Conservation (phyloP, 2,797 vertebrate species). For the Acridotheres tristis region DNA sequence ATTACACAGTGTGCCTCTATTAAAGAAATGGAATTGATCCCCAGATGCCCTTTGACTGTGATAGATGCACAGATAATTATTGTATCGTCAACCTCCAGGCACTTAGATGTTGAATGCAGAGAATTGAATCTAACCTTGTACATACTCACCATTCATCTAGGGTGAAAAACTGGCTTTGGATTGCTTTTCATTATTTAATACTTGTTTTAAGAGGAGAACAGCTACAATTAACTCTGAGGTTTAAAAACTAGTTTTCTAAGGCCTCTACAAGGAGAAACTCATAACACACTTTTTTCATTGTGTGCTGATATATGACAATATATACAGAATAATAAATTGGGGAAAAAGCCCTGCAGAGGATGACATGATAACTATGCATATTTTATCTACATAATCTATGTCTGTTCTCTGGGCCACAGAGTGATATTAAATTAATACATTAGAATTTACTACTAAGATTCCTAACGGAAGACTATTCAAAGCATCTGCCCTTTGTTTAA, state of each 20-base stretch:
- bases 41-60: neutral
- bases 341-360: neutral
- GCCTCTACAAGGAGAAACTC: neutral
- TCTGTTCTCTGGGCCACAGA: neutral
- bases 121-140: neutral
- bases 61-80: neutral
- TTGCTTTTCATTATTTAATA: neutral
- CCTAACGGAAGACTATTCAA: neutral
- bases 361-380: neutral
- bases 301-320: neutral
- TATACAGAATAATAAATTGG: neutral
- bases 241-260: neutral
- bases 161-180: neutral
- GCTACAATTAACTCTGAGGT: neutral
- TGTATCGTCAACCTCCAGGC: neutral
- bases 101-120: neutral
- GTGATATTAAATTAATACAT: neutral
- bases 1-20: neutral
- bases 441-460: neutral
- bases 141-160: neutral
- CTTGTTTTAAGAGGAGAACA: neutral
- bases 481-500: neutral
- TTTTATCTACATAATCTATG: neutral
- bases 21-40: neutral
- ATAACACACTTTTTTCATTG: neutral